These are phyloP conservation scores for Phycodurus eques DNA, from an alignment of 2,113 vertebrate species.

Conservation along the genomic window DNA sequence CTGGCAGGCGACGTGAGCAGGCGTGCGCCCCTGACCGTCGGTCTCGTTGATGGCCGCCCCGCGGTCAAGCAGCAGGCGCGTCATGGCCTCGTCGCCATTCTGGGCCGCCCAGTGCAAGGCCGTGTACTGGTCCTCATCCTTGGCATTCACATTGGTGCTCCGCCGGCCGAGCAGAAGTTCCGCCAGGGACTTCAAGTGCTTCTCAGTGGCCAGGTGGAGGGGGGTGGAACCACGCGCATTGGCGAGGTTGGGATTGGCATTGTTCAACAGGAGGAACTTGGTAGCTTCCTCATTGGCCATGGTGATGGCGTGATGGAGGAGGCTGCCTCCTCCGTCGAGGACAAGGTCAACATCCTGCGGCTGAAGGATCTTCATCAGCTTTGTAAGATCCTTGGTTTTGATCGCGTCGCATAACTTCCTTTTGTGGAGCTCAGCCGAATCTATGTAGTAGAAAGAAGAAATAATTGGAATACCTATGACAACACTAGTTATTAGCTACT, in stretches of 20 bases:
- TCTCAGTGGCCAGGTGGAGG: constrained; percentile 88
- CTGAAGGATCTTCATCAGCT: constrained; percentile 97
- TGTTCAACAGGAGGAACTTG: constrained; percentile 91
- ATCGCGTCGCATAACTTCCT: constrained; percentile 90
- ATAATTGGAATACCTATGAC: background rate
- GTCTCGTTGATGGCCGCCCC: constrained; percentile 78
- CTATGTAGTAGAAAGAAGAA: constrained; percentile 54
- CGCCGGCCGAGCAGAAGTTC: constrained; percentile 89
- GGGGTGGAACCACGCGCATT: constrained; percentile 84
- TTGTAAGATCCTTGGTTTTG: constrained; percentile 83
- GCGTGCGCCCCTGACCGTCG: constrained; percentile 89
- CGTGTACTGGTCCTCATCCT: constrained; percentile 95
- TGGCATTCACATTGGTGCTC: constrained; percentile 86
- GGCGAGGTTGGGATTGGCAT: constrained; percentile 86
- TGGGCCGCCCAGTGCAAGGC: constrained; percentile 92
- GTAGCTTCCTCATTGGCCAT: constrained; percentile 90
- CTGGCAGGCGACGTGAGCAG: constrained; percentile 91
- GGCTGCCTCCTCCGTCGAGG: constrained; percentile 83
- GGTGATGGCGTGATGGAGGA: constrained; percentile 86
- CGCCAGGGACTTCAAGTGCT: constrained; percentile 77
- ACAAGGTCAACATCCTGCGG: constrained; percentile 94
- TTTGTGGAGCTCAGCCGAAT: constrained; percentile 87
- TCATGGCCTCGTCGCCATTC: constrained; percentile 87
- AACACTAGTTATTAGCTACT: background rate
- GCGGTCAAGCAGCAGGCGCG: constrained; percentile 85